These are phyloP conservation scores for Telmatochromis sp. DNA, from an alignment of 2,113 vertebrate species.

Conservation along the genomic window DNA sequence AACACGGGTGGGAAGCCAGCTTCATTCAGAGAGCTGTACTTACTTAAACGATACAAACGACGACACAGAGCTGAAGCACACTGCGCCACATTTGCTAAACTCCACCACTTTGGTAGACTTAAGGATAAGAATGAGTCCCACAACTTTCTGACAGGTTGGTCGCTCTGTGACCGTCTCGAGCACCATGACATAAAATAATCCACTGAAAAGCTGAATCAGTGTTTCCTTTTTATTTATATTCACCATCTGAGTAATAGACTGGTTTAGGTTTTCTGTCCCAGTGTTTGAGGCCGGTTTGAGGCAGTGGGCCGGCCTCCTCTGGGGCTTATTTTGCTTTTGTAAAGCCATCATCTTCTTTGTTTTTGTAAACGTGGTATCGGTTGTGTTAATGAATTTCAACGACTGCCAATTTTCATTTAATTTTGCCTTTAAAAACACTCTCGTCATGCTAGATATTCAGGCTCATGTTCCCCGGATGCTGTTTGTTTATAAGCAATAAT, in stretches of 20 bases:
- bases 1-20: neutral
- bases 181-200: rapidly evolving
- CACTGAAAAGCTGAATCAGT: neutral
- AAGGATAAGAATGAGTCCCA: rapidly evolving
- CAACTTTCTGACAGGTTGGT: neutral
- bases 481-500: neutral
- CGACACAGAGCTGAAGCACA: neutral
- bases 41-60: rapidly evolving
- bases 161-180: neutral
- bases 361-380: neutral
- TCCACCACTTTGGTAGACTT: rapidly evolving
- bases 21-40: neutral
- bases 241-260: neutral
- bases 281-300: neutral
- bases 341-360: neutral
- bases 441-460: rapidly evolving
- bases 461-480: neutral
- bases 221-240: neutral
- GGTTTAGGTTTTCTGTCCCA: neutral
- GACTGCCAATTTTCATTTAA: neutral
- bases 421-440: neutral
- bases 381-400: neutral
- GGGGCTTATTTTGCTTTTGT: rapidly evolving
- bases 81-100: rapidly evolving
- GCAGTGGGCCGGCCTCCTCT: neutral